phyloP scores from a whole-genome alignment of 92 coral and sea anemone species.

The Epizoanthus stellaris region DNA sequence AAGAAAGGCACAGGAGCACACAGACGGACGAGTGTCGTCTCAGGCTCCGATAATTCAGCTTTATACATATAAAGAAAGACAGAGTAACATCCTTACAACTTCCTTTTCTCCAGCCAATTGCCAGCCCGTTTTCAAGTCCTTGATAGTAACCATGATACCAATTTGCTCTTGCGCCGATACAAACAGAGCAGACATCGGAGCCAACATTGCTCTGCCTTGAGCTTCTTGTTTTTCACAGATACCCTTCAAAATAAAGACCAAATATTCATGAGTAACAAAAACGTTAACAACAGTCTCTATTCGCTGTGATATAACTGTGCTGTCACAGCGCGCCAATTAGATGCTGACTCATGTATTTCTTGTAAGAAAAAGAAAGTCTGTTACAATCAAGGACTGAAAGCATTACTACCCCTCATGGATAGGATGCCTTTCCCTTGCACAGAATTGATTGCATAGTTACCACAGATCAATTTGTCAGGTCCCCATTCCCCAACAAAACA shows the following conservation, averaged over 20 bases:
- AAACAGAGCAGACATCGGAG: slow-evolving; percentile 21
- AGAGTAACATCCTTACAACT: not conserved
- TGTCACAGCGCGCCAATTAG: not conserved
- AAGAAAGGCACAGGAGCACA: not conserved
- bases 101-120: not conserved
- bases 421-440: no score
- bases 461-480: no score
- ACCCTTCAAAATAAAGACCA: not conserved
- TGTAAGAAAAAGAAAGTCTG: no score
- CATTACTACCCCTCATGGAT: no score
- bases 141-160: not conserved
- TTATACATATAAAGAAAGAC: no score
- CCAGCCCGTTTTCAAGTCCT: slow-evolving; percentile 13
- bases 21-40: not conserved
- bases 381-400: no score
- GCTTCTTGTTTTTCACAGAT: slow-evolving; percentile 27
- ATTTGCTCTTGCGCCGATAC: slow-evolving; percentile 3
- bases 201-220: slow-evolving; percentile 14
- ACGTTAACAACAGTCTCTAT: not conserved
- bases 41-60: not conserved
- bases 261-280: not conserved
- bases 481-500: no score
- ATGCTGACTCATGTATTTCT: no score
- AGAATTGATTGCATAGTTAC: no score
- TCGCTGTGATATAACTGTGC: not conserved